Evolutionary conservation across 2,113 vertebrate species (phyloP).

Genomic region (Labeo catla): DNA sequence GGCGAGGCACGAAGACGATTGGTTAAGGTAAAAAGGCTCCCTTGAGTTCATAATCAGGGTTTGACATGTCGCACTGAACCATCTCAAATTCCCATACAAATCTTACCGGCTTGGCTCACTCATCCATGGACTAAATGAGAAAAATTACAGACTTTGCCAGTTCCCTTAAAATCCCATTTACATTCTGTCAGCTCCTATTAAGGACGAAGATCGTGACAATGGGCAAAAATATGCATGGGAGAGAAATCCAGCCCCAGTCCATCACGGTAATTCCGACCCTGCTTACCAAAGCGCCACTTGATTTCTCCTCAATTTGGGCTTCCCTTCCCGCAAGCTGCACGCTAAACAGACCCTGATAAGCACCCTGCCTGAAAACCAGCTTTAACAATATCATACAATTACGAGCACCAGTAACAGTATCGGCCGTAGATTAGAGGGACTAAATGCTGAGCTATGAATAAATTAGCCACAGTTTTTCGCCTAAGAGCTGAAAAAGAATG

Average conservation of each 20-base stretch:
- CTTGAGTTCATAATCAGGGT: conserved; percentile 72
- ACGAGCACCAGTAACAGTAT: conserved; percentile 55
- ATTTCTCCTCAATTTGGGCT: conserved; percentile 61
- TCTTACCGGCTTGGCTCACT: conserved; percentile 78
- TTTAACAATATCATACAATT: conserved; percentile 60
- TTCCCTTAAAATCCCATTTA: conserved; percentile 87
- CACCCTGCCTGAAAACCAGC: conserved; percentile 61
- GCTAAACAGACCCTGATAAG: conserved; percentile 66
- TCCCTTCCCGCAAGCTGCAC: conserved; percentile 50
- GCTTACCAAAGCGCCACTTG: conserved; percentile 69
- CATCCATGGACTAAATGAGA: conserved; percentile 87
- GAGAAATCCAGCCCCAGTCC: conserved; percentile 63
- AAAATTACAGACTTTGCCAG: conserved; percentile 84
- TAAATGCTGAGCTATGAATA: conserved; percentile 65
- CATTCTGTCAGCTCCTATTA: conserved; percentile 90
- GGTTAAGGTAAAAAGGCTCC: conserved; percentile 43
- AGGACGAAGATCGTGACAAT: conserved; percentile 69
- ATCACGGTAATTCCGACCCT: conserved; percentile 70
- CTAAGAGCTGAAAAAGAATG: conserved; percentile 26
- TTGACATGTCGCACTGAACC: conserved; percentile 82
- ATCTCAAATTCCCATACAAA: conserved; percentile 81
- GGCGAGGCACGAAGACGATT: conserved; percentile 64
- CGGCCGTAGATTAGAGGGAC: conserved; percentile 51
- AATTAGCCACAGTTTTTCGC: conserved; percentile 54
- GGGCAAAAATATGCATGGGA: conserved; percentile 74